Conservation (phyloP, 2,888 invertebrate species). For the Trichopria drosophilae region DNA sequence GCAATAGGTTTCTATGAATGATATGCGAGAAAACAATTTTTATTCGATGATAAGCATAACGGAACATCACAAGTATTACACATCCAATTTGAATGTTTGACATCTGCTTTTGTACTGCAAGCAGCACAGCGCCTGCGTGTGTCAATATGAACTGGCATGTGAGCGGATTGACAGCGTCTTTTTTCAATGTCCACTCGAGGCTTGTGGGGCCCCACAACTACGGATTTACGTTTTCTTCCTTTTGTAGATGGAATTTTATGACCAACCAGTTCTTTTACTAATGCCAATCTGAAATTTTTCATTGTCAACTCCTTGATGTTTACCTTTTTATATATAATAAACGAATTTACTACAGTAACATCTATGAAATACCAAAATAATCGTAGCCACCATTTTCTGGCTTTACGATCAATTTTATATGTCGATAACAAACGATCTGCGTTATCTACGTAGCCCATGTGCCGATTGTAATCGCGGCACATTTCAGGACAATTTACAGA, state of each 20-base stretch:
- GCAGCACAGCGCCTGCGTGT: conserved; percentile 8
- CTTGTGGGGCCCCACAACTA: background rate
- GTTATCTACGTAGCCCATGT: too few species aligned
- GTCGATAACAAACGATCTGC: too few species aligned
- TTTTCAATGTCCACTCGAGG: conserved; percentile 9
- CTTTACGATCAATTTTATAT: too few species aligned
- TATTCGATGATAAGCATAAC: conserved; percentile 11
- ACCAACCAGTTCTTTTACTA: background rate
- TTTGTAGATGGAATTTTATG: background rate
- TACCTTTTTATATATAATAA: conserved; percentile 18
- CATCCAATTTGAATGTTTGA: conserved; percentile 3
- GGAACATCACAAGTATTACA: conserved; percentile 8
- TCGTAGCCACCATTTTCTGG: too few species aligned
- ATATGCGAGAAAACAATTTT: conserved; percentile 9
- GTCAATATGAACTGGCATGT: conserved; percentile 14
- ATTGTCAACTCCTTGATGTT: conserved; percentile 7
- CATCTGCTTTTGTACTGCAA: conserved; percentile 3
- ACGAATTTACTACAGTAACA: conserved; percentile 37
- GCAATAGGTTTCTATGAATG: too few species aligned
- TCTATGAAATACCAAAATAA: too few species aligned
- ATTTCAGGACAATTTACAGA: conserved; percentile 35
- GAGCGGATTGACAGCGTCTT: conserved; percentile 14
- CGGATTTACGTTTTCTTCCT: background rate
- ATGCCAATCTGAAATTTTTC: conserved; percentile 16
- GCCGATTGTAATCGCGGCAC: too few species aligned